Percentiles rank a stretch among this genome's conserved stretches.
Conservation (phyloP, 1,140 invertebrate species). For the Nebria ingens region DNA sequence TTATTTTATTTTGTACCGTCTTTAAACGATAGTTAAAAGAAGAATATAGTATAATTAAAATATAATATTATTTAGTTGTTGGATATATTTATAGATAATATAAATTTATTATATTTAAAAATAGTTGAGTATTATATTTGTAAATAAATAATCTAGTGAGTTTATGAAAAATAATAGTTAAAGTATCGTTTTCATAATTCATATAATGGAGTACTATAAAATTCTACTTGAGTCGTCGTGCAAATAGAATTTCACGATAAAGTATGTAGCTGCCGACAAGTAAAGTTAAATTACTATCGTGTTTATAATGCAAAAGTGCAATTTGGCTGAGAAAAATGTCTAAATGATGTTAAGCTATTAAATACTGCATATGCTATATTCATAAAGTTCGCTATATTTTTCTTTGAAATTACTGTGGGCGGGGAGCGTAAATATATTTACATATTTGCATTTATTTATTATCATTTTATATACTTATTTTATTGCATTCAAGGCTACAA, state of each 20-base stretch:
- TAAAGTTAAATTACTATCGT: not conserved
- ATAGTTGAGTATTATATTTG: not conserved
- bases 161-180: not conserved
- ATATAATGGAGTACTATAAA: not conserved
- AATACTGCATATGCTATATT: not conserved
- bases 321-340: too few species aligned
- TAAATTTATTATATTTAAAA: not conserved
- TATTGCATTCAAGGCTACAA: not conserved
- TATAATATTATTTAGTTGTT: not conserved
- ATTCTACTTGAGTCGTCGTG: not conserved
- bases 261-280: not conserved
- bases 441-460: not conserved
- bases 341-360: not conserved
- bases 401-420: not conserved
- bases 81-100: not conserved
- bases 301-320: not conserved
- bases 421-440: not conserved
- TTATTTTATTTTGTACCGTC: not conserved
- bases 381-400: not conserved
- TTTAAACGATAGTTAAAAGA: too few species aligned
- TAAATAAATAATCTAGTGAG: not conserved
- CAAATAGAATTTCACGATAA: not conserved
- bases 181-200: too few species aligned
- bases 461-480: constrained; percentile 1
- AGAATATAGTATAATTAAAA: too few species aligned